These are phyloP conservation scores for Eubasilissa regina DNA, from an alignment of 1,140 invertebrate genomes.

Conservation along the genomic window DNA sequence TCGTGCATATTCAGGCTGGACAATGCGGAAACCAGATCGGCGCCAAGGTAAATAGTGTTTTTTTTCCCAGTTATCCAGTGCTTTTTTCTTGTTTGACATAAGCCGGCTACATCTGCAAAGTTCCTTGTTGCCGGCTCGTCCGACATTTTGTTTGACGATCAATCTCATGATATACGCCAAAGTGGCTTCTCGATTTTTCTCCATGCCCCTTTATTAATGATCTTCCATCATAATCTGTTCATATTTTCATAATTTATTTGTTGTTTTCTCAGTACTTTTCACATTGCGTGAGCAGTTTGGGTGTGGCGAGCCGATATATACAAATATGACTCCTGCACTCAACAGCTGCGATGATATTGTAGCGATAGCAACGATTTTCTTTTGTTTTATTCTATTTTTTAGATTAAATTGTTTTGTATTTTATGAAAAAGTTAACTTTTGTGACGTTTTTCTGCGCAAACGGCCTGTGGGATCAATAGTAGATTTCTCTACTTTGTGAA, in stretches of 20 bases:
- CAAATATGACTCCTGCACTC: not conserved
- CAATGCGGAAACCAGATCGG: slow-evolving; percentile 86
- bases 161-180: slow-evolving; percentile 5
- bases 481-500: not conserved
- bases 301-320: slow-evolving; percentile 35
- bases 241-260: too few species aligned
- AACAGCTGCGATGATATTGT: slow-evolving; percentile 4
- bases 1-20: slow-evolving; percentile 83
- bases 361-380: slow-evolving; percentile 6
- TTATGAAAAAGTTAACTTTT: not conserved
- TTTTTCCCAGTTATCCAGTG: slow-evolving; percentile 2
- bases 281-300: not conserved
- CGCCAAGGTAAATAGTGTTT: slow-evolving; percentile 74
- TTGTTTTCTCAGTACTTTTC: not conserved
- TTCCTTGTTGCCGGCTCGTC: not conserved
- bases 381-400: not conserved
- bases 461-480: not conserved
- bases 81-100: slow-evolving; percentile 18
- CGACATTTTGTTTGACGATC: slow-evolving; percentile 41
- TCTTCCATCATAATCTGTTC: not conserved
- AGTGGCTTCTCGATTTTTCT: not conserved
- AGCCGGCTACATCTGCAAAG: not conserved
- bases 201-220: not conserved
- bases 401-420: not conserved
- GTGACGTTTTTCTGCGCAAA: not conserved